Conservation (phyloP, 2,797 vertebrate genomes). For the Australoheros facetus region DNA sequence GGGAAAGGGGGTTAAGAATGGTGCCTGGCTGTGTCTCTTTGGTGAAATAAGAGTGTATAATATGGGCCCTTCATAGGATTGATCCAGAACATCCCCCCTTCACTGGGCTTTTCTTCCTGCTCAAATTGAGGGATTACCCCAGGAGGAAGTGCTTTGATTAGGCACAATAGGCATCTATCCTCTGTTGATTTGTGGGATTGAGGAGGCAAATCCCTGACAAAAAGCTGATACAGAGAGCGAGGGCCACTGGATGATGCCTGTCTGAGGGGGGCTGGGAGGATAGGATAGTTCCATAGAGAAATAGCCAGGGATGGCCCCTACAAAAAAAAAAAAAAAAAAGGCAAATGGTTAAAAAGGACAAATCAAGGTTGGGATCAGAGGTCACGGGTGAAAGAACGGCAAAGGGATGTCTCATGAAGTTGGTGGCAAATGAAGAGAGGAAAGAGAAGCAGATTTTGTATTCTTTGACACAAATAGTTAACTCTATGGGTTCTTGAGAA, state of each 20-base stretch:
- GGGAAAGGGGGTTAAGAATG: slow-evolving; percentile 39
- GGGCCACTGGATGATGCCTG: slow-evolving; percentile 63
- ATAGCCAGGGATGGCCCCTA: slow-evolving; percentile 46
- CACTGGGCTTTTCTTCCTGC: slow-evolving; percentile 81
- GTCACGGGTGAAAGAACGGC: slow-evolving; percentile 28
- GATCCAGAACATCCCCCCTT: slow-evolving; percentile 78
- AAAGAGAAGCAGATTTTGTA: slow-evolving; percentile 24
- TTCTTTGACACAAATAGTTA: not conserved
- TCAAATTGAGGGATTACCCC: slow-evolving; percentile 83
- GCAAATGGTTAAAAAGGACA: slow-evolving; percentile 38
- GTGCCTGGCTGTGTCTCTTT: slow-evolving; percentile 69
- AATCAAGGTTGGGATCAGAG: slow-evolving; percentile 45
- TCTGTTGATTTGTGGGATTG: slow-evolving; percentile 86
- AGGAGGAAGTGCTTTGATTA: slow-evolving; percentile 86
- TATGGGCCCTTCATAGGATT: slow-evolving; percentile 77
- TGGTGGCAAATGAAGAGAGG: not conserved
- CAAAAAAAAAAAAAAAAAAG: slow-evolving; percentile 24
- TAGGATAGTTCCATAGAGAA: slow-evolving; percentile 37
- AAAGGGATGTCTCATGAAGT: slow-evolving; percentile 33
- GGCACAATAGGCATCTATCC: slow-evolving; percentile 84
- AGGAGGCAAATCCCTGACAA: slow-evolving; percentile 81
- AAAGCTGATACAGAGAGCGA: slow-evolving; percentile 73
- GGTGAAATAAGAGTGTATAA: slow-evolving; percentile 79
- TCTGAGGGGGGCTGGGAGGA: not conserved
- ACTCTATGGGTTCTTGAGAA: not conserved